Conservation (phyloP, 2,888 invertebrate species). For the Aricia artaxerxes region DNA sequence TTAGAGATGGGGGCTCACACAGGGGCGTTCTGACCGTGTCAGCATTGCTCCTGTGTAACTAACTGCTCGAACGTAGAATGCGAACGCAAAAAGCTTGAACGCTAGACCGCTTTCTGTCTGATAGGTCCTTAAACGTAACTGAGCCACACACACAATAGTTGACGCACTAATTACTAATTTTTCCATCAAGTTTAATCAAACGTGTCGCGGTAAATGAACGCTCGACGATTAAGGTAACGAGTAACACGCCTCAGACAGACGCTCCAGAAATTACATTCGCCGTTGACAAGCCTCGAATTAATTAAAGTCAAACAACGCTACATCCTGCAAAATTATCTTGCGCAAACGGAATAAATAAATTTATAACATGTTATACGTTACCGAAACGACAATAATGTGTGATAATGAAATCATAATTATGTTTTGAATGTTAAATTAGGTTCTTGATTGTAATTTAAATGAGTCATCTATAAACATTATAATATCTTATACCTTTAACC, state of each 20-base stretch:
- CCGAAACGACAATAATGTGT: not conserved
- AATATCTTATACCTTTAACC: too few relatives aligned
- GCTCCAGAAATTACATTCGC: constrained; percentile 68
- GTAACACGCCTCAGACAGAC: constrained; percentile 65
- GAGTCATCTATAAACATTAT: too few relatives aligned
- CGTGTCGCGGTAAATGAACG: constrained; percentile 47
- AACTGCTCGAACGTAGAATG: too few relatives aligned
- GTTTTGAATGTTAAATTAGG: not conserved
- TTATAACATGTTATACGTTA: constrained; percentile 54
- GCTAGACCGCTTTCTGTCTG: too few relatives aligned
- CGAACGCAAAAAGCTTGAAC: too few relatives aligned
- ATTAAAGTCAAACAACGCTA: constrained; percentile 53
- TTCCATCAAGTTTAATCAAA: constrained; percentile 31
- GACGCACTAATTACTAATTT: constrained; percentile 19
- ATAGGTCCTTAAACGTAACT: too few relatives aligned
- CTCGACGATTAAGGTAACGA: constrained; percentile 66
- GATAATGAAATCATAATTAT: constrained; percentile 1
- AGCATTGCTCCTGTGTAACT: too few relatives aligned
- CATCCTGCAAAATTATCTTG: constrained; percentile 32
- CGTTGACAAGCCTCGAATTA: constrained; percentile 77
- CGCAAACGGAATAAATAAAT: constrained; percentile 71
- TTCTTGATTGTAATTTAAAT: not conserved
- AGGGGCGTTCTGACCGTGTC: too few relatives aligned
- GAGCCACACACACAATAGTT: not conserved
- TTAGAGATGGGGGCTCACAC: too few relatives aligned